Evolutionary conservation across 2,113 vertebrate genomes (phyloP), one percentile per base, ranked within the genome.

Genomic region (Callipepla californica): DNA sequence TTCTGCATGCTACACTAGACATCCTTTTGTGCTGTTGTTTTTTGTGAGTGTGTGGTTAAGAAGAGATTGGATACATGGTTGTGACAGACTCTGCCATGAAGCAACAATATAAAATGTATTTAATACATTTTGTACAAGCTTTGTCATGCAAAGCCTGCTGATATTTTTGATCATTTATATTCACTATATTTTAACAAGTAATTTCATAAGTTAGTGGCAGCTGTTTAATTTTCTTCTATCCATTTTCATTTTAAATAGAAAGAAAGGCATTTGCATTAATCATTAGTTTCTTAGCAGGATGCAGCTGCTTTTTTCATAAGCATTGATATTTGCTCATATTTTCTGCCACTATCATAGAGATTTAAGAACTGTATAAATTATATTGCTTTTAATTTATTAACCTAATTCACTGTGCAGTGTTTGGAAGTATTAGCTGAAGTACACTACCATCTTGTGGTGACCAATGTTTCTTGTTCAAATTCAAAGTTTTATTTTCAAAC

Each of bases 381-480:
- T 55, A 85, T 13, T 61, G 8, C 58, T 89, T 95, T 68, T 61
- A 65, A 75, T 68, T 78, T 78, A 94, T 75, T 84, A 77, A 81
- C 5, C 9, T 70, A 44, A 78, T 80, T 75, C 75, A 79, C 40
- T 32, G 18, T 53, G 67, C 6, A 76, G 38, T 55, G 30, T 26
- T 63, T 6, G 38, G 32, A 70, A 34, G 6, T 48, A 89, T 93
- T 67, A 74, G 63, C 67, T 92, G 82, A 94, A 68, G 87, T 92
- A 84, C 77, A 68, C 90, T 91, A 94, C 9, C 96, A 93, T 48
- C 94, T 95, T 85, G 94, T 96, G 94, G 95, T 85, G 20, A 70
- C 3, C 34, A 40, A 1, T 11, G 57, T 42, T 66, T 66, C 58
- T 85, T 28, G 21, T 57, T 86, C 63, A 70, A 84, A 67, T 16